Evolutionary conservation across 2,797 vertebrate genomes (phyloP).

Genomic region (Valencia hispanica): DNA sequence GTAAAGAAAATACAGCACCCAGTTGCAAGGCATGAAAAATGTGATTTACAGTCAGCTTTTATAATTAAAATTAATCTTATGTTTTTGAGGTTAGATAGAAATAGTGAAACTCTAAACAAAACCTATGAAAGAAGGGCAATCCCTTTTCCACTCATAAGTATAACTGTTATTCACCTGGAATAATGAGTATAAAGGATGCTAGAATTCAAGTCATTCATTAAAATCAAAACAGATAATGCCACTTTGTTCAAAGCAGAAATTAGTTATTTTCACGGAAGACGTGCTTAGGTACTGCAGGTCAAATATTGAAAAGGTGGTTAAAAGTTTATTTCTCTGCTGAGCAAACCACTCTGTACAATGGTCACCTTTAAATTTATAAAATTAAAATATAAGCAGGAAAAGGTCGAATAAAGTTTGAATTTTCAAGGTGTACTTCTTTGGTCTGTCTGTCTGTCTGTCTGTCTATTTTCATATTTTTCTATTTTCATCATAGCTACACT

Average conservation of each 20-base stretch:
- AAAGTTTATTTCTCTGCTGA: not conserved
- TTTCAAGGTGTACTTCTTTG: not conserved
- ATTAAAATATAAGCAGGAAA: not conserved
- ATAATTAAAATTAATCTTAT: not conserved
- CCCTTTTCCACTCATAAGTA: too few species aligned
- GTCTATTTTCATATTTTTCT: too few species aligned
- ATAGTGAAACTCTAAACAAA: too few species aligned
- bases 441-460: not conserved
- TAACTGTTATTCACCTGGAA: too few species aligned
- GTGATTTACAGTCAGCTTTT: not conserved
- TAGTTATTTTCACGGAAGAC: not conserved
- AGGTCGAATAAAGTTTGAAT: not conserved
- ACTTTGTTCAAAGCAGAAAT: too few species aligned
- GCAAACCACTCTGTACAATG: not conserved
- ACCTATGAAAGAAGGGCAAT: too few species aligned
- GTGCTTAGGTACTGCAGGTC: not conserved
- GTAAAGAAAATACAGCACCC: not conserved
- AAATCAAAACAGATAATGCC: too few species aligned
- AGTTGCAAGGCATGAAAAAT: not conserved
- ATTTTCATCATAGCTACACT: too few species aligned
- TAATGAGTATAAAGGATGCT: too few species aligned
- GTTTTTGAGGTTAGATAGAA: not conserved
- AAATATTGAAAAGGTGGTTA: not conserved
- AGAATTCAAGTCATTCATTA: too few species aligned
- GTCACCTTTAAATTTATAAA: not conserved